phyloP scores from a whole-genome alignment of 1,140 invertebrate genomes.

The Helicorthomorpha holstii region DNA sequence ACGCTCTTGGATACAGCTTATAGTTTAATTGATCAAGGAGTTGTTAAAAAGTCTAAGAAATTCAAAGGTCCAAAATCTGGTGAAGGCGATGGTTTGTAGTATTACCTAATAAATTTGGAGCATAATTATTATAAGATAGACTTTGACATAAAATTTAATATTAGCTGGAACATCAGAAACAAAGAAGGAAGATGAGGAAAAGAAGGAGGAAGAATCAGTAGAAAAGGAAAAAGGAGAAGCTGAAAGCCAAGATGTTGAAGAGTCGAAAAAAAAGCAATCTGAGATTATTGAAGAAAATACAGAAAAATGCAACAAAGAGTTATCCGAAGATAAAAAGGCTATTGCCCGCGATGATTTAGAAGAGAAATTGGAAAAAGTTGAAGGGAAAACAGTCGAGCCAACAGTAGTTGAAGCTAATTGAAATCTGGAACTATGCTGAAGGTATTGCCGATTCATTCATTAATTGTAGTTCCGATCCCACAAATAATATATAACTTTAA shows the following conservation, averaged over 20 bases:
- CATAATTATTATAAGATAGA: background rate
- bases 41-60: constrained; percentile 29
- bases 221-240: constrained; percentile 12
- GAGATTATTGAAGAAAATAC: constrained; percentile 4
- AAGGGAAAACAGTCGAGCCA: background rate
- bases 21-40: constrained; percentile 29
- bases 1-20: constrained; percentile 32
- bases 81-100: constrained; percentile 9
- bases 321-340: background rate
- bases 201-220: constrained; percentile 13
- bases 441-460: no score
- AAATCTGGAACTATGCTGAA: no score
- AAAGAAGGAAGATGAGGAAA: constrained; percentile 12
- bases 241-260: constrained; percentile 8
- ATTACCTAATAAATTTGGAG: background rate
- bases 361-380: background rate
- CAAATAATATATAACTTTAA: no score
- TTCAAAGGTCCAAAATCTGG: constrained; percentile 19
- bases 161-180: background rate
- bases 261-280: constrained; percentile 10
- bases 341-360: background rate
- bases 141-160: background rate
- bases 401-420: background rate
- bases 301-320: constrained; percentile 1
- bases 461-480: no score